phyloP scores from a whole-genome alignment of 2,113 vertebrate genomes.

The Hystrix brachyura region DNA sequence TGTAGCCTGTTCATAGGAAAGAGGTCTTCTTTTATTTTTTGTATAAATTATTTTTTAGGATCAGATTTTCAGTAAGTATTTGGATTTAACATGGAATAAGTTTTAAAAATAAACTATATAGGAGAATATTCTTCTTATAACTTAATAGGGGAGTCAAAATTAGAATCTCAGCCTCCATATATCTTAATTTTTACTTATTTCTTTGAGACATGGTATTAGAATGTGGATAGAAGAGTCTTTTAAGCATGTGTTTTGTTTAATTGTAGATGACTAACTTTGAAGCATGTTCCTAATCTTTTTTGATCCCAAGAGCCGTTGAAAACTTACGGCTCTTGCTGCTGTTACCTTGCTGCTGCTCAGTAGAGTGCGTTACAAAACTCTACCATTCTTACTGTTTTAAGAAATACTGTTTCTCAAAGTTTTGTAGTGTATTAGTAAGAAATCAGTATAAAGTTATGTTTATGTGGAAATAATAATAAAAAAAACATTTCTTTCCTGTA shows the following conservation, averaged over 20 bases:
- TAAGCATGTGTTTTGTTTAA: conserved; percentile 1
- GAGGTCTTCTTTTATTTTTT: background rate
- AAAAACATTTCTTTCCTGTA: background rate
- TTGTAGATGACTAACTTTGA: conserved; percentile 23
- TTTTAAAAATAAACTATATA: background rate
- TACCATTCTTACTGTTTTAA: background rate
- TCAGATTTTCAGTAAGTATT: background rate
- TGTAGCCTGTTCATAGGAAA: background rate
- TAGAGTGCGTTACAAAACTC: background rate
- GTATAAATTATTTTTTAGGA: background rate
- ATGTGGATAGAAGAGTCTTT: background rate
- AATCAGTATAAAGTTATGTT: conserved; percentile 20
- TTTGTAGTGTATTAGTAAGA: background rate
- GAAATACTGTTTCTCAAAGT: conserved; percentile 3
- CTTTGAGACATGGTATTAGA: background rate
- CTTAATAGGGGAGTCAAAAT: background rate
- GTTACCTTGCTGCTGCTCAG: background rate
- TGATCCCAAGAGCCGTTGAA: conserved; percentile 10
- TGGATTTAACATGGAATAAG: background rate
- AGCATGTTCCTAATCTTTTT: background rate
- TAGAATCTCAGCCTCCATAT: conserved; percentile 10
- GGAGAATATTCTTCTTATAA: background rate
- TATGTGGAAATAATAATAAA: background rate
- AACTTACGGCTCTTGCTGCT: background rate
- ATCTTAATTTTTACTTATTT: conserved; percentile 32